Evolutionary conservation across 2,888 invertebrate genomes (phyloP), one percentile per base, ranked within the genome.

Genomic region (Pseudoips prasinana): DNA sequence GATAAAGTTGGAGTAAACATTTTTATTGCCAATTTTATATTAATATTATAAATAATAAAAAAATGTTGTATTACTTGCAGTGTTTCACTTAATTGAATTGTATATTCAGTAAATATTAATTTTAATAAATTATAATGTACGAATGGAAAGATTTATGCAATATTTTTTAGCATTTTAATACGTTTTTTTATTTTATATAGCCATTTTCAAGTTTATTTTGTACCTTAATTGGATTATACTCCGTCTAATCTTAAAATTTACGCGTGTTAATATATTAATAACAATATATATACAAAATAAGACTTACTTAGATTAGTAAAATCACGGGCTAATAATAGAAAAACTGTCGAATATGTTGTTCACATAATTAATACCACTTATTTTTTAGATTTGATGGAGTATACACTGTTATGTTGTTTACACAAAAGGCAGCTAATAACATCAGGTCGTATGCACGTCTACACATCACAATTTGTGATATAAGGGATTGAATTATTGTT

Each of bases 401-500:
- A n/a, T n/a, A n/a, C n/a, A 38, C 35, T 46, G 40, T 46, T 46
- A 36, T 46, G 35, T 44, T 52, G n/a, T n/a, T 51, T 36, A 34
- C 36, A 45, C 25, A 24, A 49, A 64, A 53, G 76, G 77, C 76
- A 77, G 78, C 78, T 78, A 60, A 39, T 74, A 58, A 45, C 43
- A 42, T 45, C 14, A 27, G 25, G 37, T 48, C 23, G n/a, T 33
- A 54, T n/a, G 49, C 55, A 60, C 58, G 44, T 57, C 57, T 59
- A 68, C 76, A 86, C 87, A 87, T 86, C 87, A 87, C 87, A 85
- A 76, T 43, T 71, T 64, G 75, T 83, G 78, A 78, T 76, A 65
- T 50, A 66, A 54, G 57, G 71, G 71, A 78, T 79, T 77, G 73
- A 78, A 71, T 66, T 70, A 55, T 60, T 58, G 57, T 68, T 65